Evolutionary conservation across 2,888 invertebrate species (phyloP), one percentile per base, ranked within the genome.

Genomic region (Digitonthophagus gazella): DNA sequence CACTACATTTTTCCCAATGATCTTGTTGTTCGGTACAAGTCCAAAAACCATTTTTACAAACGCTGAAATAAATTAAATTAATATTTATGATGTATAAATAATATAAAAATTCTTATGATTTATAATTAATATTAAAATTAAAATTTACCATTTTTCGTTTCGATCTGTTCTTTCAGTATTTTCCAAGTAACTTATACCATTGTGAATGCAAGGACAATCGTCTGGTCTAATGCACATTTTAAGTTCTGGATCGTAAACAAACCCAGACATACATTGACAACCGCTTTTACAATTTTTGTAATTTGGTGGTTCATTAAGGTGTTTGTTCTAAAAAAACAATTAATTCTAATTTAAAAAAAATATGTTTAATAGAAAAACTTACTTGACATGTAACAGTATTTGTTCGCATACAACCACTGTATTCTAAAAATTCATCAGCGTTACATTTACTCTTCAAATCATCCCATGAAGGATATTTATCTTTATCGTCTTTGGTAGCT

Each of bases 361-460:
- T 11, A 4, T 57, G n/a, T 61, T 11, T 8, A 61, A 15, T 19
- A 18, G 16, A 61, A 19, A 3, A 15, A 16, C 22, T 65, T 78
- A 88, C 88, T 84, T 87, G 89, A 82, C 94, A 94, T 0, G 93
- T 93, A 44, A 88, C 83, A 0, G 90, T 91, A 71, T 91, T 90
- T 0, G 85, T 84, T 0, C 90, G 86, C 71, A 88, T 87, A 76
- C 94, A 95, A 28, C 90, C 88, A 0, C 91, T 89, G 76, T 91
- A 90, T 76, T 89, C 89, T 77, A 88, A 86, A 77, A 89, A 87
- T 5, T 85, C 82, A 0, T 84, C 82, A 0, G 86, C 84, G 65
- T 85, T 85, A 77, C 93, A 93, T 76, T 86, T 84, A 67, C 81
- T 82, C 67, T 86, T 85, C 22, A 90, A 76, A 67, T 88, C 87